phyloP scores from a whole-genome alignment of 1,140 invertebrate species.

The Harpegnathos saltator region DNA sequence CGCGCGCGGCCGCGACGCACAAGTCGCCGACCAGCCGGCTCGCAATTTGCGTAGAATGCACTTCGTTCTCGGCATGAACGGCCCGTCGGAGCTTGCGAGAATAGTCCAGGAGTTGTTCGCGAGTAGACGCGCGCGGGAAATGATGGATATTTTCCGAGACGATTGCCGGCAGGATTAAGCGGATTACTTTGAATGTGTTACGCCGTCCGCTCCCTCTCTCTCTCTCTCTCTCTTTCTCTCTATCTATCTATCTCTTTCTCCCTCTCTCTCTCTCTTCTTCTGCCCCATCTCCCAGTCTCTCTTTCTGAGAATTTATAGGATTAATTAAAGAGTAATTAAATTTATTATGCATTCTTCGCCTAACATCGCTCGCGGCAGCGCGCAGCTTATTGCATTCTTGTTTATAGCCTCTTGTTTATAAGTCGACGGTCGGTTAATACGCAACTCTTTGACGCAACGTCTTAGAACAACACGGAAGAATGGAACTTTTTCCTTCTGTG shows the following conservation, averaged over 20 bases:
- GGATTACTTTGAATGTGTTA: conserved; percentile 36
- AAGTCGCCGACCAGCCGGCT: conserved; percentile 54
- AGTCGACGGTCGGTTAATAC: too few relatives aligned
- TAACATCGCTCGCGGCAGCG: background rate
- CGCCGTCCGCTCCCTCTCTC: background rate
- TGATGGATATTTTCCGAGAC: conserved; percentile 59
- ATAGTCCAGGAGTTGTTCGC: conserved; percentile 39
- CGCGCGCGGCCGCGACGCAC: conserved; percentile 42
- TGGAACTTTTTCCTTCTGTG: background rate
- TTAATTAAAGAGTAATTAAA: conserved; percentile 32
- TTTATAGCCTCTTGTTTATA: background rate
- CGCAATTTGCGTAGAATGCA: conserved; percentile 44
- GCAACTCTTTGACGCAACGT: conserved; percentile 6
- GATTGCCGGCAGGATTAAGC: conserved; percentile 46
- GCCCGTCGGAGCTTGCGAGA: conserved; percentile 45
- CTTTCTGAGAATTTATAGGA: background rate
- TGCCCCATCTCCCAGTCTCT: background rate
- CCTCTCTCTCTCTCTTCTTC: background rate
- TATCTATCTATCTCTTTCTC: background rate
- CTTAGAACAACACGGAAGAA: conserved; percentile 9
- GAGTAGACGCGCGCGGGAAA: conserved; percentile 25
- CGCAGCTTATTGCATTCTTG: conserved; percentile 22
- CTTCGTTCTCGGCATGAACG: conserved; percentile 30
- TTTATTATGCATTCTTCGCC: background rate
- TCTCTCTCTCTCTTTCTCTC: background rate